Percentiles rank a stretch among this genome's conserved stretches.
These are phyloP conservation scores for Gopherus flavomarginatus DNA, from an alignment of 2,113 vertebrate genomes.

Conservation along the genomic window DNA sequence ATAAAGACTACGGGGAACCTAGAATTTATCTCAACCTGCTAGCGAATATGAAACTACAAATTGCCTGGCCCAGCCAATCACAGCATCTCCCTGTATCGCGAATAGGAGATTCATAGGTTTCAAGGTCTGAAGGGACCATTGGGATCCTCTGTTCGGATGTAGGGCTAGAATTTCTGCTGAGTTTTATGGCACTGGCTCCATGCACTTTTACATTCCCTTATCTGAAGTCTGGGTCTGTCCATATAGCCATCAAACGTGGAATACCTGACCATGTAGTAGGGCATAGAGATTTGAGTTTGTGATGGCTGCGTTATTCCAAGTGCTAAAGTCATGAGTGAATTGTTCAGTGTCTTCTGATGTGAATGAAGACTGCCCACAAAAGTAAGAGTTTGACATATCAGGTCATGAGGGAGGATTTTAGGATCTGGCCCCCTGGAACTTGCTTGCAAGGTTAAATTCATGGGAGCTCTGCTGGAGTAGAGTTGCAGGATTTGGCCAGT, in stretches of 20 bases:
- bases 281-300: not conserved
- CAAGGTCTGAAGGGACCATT: too few relatives aligned
- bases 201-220: not conserved
- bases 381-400: not conserved
- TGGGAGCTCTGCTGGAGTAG: not conserved
- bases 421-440: not conserved
- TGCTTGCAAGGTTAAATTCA: not conserved
- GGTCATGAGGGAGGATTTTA: not conserved
- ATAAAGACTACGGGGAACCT: slow-evolving; percentile 5
- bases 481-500: fast-evolving
- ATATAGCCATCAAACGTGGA: not conserved
- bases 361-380: not conserved
- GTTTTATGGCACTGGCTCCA: not conserved
- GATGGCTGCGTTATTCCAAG: not conserved
- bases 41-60: not conserved
- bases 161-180: not conserved
- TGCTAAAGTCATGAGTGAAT: not conserved
- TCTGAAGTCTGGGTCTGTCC: not conserved
- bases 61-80: not conserved
- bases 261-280: too few relatives aligned
- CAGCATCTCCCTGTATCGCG: not conserved
- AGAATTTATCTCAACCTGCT: not conserved
- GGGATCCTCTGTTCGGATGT: too few relatives aligned
- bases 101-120: not conserved
- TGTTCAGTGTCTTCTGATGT: not conserved